Evolutionary conservation across 2,113 vertebrate species (phyloP), one percentile per base, ranked within the genome.

Genomic region (Zosterops hypoxanthus): DNA sequence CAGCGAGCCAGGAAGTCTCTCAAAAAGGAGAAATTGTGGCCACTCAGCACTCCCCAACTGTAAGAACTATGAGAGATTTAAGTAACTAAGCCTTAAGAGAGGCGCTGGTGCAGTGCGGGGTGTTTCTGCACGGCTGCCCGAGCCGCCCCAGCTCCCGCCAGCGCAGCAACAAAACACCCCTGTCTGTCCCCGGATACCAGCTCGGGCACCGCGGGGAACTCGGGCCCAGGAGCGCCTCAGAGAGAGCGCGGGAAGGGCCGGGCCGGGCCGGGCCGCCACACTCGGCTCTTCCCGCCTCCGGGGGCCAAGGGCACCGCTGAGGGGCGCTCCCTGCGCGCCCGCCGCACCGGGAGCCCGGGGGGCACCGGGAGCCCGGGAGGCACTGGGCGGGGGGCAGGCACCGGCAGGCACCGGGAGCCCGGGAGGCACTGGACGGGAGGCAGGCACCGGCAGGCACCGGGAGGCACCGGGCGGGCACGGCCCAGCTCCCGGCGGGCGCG

Each of bases 171-270:
- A 3, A 15, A 11, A 6, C 11, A 6, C 0, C 26, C 4, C 23
- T 0, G 34, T 1, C 14, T 0, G 41, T 2, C 12, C 14, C 36
- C 9, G 8, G 16, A 1, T 1, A 6, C 21, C 44, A 1, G 31
- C 52, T 18, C n/a, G 34, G 31, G 1, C 11, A 42, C 42, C 2
- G 49, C 14, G 36, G 31, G 8, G 2, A 33, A 11, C 1, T 7
- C 5, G 6, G 26, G 26, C 21, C 70, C 65, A 7, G n/a, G 22
- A n/a, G 21, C 9, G 33, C n/a, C 42, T 14, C 71, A 3, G 14
- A 5, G 13, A 20, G 29, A 26, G 21, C 47, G 7, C 0, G 34
- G 22, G 3, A 31, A 72, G 8, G 12, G 36, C 36, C 36, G 36
- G 36, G 36, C 36, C 36, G 36, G 36, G 36, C 36, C 36, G 36